Base-by-base conservation (phyloP, 2,888 invertebrate species). In the Sinodicranocentrus sp. region DNA sequence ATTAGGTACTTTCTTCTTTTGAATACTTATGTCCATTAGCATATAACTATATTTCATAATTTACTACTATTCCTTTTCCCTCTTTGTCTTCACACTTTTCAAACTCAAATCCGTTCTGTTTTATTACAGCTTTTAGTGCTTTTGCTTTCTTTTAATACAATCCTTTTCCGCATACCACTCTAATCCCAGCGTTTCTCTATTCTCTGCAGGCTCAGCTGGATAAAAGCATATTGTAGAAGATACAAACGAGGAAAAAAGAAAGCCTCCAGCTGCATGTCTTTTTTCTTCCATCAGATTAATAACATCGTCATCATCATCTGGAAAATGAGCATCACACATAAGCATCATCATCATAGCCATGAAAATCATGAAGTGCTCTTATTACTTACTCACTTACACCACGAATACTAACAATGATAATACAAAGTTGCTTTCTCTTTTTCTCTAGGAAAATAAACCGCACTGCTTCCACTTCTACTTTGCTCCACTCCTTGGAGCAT, bases 341-440 rank as follows among this genome's bases (percentile, higher is more conserved):
- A 78, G 68, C 59, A 65, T 48, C 65, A 65, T 52, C 63, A 76
- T 21, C 77, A 77, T 77, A 39, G 10, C 77, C 44, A 68, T 70
- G 77, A 78, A 76, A 78, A 78, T 78, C 77, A 70, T 78, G 67
- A 78, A 70, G 70, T 70, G 70, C 70, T 70, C 70, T 70, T 75
- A 63, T 61, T 65, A 75, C 75, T 59, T 44, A 57, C 57, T 76
- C 28, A 61, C 57, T 73, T 39, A 23, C 33, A 21, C 19, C 2
- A 48, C 15, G 10, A 48, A 48, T 15, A 48, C 48, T 48, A 75
- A 75, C 75, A 48, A 75, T 63, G 75, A 75, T 28, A 63, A 21
- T 39, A 61, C 3, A 57, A 43, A n/a, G 17, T 19, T 44, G 57
- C 44, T 25, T 15, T 48, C 48, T 48, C n/a, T 48, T 19, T 48